phyloP scores from a whole-genome alignment of 1,140 invertebrate species.

The Trissolcus basalis region DNA sequence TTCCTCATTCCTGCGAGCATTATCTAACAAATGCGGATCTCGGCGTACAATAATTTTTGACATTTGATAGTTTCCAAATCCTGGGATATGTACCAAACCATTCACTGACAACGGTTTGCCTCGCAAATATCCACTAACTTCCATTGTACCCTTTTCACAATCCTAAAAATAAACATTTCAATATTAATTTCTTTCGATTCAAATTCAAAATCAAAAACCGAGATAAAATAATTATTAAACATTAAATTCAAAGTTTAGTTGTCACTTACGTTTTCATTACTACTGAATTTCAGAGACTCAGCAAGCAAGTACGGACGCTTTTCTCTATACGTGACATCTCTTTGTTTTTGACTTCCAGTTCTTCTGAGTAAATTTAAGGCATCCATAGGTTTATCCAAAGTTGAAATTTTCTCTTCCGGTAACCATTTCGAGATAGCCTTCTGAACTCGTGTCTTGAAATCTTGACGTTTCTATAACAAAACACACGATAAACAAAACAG shows the following conservation, averaged over 20 bases:
- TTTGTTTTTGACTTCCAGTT: conserved; percentile 89
- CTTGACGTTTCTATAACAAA: conserved; percentile 79
- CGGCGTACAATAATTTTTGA: conserved; percentile 83
- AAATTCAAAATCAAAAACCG: conserved; percentile 6
- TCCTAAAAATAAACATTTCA: conserved; percentile 28
- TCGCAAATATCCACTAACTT: conserved; percentile 90
- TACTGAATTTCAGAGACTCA: conserved; percentile 82
- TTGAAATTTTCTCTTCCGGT: conserved; percentile 88
- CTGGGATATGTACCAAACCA: conserved; percentile 91
- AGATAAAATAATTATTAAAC: conserved; percentile 32
- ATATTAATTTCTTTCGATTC: conserved; percentile 17
- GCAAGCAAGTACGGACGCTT: conserved; percentile 87
- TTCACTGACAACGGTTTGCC: conserved; percentile 90
- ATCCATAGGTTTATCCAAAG: conserved; percentile 85
- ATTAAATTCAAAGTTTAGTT: not conserved
- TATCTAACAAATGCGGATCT: conserved; percentile 85
- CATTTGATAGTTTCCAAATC: conserved; percentile 95
- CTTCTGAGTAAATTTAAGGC: conserved; percentile 86
- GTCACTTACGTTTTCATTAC: conserved; percentile 56
- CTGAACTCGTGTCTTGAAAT: conserved; percentile 85
- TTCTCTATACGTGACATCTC: conserved; percentile 83
- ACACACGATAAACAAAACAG: no score
- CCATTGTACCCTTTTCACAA: conserved; percentile 82
- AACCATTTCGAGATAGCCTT: conserved; percentile 86
- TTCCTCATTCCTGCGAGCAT: conserved; percentile 25